Evolutionary conservation across 2,888 invertebrate genomes (phyloP).

Genomic region (Gisinianus flammeolus): DNA sequence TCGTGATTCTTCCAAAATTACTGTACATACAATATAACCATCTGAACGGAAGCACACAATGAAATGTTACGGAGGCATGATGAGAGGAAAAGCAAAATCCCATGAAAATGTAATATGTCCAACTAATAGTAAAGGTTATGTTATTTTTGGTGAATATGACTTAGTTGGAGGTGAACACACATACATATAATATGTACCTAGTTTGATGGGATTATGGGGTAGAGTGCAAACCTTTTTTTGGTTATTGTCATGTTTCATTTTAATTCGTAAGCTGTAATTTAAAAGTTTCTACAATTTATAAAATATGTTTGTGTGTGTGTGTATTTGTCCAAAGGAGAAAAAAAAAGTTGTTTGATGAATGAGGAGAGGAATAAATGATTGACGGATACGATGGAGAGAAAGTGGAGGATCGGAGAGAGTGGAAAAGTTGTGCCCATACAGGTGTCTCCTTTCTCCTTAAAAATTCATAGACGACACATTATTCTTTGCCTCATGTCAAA

Average conservation of each 20-base stretch:
- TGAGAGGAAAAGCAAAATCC: no score
- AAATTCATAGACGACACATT: conserved; percentile 16
- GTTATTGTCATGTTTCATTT: no score
- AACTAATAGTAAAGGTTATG: neutral
- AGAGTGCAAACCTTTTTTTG: no score
- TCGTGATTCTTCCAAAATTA: no score
- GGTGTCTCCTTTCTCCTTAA: conserved; percentile 14
- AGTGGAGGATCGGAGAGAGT: neutral
- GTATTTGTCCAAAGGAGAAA: neutral
- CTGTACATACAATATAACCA: no score
- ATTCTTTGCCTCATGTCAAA: conserved; percentile 18
- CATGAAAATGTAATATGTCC: neutral
- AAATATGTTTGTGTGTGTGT: no score
- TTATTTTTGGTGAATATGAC: neutral
- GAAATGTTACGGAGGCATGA: no score
- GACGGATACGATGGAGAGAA: neutral
- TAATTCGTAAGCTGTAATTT: no score
- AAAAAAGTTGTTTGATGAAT: neutral
- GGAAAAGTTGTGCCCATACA: neutral
- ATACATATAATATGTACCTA: no score
- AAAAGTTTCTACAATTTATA: no score
- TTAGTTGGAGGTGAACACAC: neutral
- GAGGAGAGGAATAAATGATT: neutral
- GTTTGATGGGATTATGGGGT: neutral
- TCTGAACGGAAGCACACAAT: no score